phyloP scores from a whole-genome alignment of 2,888 invertebrate genomes.

The Vesta saturnalis region DNA sequence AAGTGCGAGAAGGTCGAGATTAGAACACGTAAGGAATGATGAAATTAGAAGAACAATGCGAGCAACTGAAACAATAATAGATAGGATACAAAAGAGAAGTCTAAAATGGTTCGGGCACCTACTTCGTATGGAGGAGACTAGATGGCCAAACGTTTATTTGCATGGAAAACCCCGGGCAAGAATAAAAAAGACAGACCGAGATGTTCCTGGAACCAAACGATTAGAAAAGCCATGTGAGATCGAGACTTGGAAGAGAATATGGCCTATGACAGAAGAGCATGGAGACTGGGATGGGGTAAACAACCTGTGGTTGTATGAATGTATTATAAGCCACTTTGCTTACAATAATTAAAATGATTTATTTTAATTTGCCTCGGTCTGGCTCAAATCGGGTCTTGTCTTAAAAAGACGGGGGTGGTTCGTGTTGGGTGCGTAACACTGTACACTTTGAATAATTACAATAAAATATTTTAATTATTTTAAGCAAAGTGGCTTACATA shows the following conservation, averaged over 20 bases:
- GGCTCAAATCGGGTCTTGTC: too few relatives aligned
- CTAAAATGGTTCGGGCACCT: constrained; percentile 17
- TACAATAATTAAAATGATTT: too few relatives aligned
- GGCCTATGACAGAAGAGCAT: not conserved
- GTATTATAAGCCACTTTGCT: too few relatives aligned
- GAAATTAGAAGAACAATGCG: constrained; percentile 5
- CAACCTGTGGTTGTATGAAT: too few relatives aligned
- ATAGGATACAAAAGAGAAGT: not conserved
- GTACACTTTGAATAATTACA: too few relatives aligned
- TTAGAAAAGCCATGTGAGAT: not conserved
- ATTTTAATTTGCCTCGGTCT: too few relatives aligned
- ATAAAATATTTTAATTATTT: too few relatives aligned
- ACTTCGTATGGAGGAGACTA: not conserved
- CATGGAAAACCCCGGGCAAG: not conserved
- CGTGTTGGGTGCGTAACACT: too few relatives aligned
- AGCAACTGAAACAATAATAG: not conserved
- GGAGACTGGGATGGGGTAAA: not conserved
- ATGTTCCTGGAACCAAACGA: too few relatives aligned
- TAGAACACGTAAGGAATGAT: not conserved
- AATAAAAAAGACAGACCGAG: not conserved
- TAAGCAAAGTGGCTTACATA: too few relatives aligned
- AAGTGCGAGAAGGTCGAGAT: not conserved
- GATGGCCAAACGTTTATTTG: not conserved
- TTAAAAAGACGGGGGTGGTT: too few relatives aligned
- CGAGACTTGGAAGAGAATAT: not conserved